Conservation (phyloP, 2,888 invertebrate species). For the Zelleria hepariella region DNA sequence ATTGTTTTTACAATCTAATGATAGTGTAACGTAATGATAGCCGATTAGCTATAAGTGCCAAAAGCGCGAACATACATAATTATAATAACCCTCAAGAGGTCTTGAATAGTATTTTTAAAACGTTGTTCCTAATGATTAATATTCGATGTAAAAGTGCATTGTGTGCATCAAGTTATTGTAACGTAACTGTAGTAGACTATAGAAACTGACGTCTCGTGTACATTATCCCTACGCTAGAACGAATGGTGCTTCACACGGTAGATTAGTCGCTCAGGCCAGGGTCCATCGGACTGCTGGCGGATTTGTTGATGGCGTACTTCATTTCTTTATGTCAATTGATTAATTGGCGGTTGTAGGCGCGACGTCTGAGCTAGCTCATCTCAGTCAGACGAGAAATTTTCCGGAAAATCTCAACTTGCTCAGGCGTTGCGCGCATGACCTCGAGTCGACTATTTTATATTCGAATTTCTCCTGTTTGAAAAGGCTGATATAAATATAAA, state of each 20-base stretch:
- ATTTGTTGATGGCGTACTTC: neutral
- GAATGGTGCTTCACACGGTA: constrained; percentile 71
- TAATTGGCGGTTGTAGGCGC: neutral
- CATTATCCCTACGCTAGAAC: constrained; percentile 72
- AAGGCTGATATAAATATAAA: constrained; percentile 66
- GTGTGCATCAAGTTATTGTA: constrained; percentile 57
- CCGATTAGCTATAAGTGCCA: constrained; percentile 61
- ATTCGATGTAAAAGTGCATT: constrained; percentile 51
- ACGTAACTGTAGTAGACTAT: constrained; percentile 35
- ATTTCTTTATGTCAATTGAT: neutral
- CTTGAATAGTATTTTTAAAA: constrained; percentile 64
- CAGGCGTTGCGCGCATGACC: neutral
- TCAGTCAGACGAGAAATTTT: too few species aligned
- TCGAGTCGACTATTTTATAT: constrained; percentile 61
- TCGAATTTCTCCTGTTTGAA: constrained; percentile 67
- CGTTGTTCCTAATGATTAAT: constrained; percentile 66
- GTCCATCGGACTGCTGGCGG: constrained; percentile 11
- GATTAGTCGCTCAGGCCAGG: constrained; percentile 36
- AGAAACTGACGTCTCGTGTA: constrained; percentile 57
- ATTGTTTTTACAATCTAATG: neutral
- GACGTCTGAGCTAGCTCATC: neutral
- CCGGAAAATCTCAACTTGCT: neutral
- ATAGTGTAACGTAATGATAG: neutral
- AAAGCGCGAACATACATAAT: constrained; percentile 44
- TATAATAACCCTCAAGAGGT: constrained; percentile 56